phyloP scores from a whole-genome alignment of 2,113 vertebrate species.

The Pedionomus torquatus region DNA sequence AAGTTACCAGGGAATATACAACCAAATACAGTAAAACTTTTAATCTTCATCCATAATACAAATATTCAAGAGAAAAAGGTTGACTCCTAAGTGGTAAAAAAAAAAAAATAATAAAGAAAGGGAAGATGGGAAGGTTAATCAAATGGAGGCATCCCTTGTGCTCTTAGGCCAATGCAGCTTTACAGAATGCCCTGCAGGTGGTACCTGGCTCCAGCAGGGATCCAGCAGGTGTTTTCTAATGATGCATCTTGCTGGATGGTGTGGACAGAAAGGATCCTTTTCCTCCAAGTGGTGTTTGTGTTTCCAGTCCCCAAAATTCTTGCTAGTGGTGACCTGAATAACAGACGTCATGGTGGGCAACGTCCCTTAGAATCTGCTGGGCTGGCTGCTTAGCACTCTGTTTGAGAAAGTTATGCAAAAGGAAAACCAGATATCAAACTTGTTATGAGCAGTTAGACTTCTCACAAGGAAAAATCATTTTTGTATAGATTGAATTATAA shows the following conservation, averaged over 20 bases:
- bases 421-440: neutral
- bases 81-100: neutral
- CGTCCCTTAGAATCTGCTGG: neutral
- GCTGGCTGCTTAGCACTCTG: neutral
- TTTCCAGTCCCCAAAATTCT: neutral
- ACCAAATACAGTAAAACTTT: neutral
- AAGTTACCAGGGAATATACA: neutral
- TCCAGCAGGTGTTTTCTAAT: neutral
- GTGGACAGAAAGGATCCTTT: neutral
- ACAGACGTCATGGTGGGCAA: neutral
- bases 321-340: neutral
- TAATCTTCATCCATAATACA: neutral
- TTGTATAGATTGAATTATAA: neutral
- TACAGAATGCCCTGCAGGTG: neutral
- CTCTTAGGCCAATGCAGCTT: neutral
- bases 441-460: neutral
- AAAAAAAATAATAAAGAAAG: neutral
- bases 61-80: neutral
- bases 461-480: neutral
- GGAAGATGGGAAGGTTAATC: neutral
- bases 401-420: neutral
- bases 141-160: neutral
- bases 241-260: neutral
- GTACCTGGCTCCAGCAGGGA: neutral
- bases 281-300: neutral